phyloP scores from a whole-genome alignment of 2,888 invertebrate species.

The Crematogaster levior region DNA sequence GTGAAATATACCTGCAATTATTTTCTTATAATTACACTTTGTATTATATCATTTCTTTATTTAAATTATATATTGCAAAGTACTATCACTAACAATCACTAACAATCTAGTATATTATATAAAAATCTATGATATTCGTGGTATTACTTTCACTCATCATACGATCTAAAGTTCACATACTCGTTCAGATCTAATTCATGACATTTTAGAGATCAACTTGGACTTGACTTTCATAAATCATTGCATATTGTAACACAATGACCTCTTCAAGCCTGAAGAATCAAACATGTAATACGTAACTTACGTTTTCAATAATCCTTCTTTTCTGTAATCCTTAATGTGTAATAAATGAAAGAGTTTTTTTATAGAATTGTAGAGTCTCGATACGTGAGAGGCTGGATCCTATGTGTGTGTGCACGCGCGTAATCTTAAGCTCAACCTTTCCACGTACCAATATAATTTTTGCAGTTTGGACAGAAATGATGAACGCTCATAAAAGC shows the following conservation, averaged over 20 bases:
- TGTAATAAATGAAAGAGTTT: slow-evolving; percentile 48
- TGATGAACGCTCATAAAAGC: slow-evolving; percentile 86
- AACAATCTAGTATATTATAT: slow-evolving; percentile 14
- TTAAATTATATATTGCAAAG: background rate
- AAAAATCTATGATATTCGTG: background rate
- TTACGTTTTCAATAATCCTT: slow-evolving; percentile 47
- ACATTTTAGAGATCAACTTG: background rate
- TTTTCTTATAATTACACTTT: background rate
- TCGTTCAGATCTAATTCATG: background rate
- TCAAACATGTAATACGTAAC: slow-evolving; percentile 34
- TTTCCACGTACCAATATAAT: slow-evolving; percentile 86
- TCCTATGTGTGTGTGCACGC: background rate
- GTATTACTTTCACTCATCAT: background rate
- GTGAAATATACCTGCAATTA: background rate
- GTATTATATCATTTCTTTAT: background rate
- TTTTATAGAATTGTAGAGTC: slow-evolving; percentile 47
- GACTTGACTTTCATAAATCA: slow-evolving; percentile 2
- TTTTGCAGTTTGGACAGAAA: slow-evolving; percentile 86
- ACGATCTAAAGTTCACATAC: background rate
- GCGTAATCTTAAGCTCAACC: slow-evolving; percentile 75
- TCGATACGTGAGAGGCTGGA: slow-evolving; percentile 53
- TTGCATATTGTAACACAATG: background rate
- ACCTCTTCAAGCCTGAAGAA: background rate
- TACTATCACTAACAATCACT: background rate
- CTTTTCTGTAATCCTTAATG: slow-evolving; percentile 42